Base-by-base conservation (phyloP, 2,797 vertebrate species). In the Bufotes viridis region DNA sequence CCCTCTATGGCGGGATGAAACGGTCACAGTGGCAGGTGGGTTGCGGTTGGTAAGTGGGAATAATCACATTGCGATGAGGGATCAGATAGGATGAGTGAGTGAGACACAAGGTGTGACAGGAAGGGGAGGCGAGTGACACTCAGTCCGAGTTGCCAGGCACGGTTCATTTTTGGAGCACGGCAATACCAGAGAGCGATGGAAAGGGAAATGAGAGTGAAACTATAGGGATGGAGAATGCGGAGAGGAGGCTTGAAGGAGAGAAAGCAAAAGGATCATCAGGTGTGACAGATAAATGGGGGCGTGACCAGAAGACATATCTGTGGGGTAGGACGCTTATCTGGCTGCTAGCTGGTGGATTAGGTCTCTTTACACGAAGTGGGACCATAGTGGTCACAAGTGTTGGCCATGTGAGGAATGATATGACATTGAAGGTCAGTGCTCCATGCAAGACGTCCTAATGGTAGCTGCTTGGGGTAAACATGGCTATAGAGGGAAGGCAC, bases 141-240 rank as follows among this genome's bases (percentile, higher is more conserved):
- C 34, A 53, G 83, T 63, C 88, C 88, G 81, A 89, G 88, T 89
- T 89, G 88, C 88, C 88, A 89, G 88, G 88, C 88, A 86, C 15
- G 12, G 61, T 29, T 70, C 14, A 70, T 78, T 70, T 69, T 69
- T 79, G 14, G 61, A 72, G 24, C 42, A 82, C 58, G 51, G 26
- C 61, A 78, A 49, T 78, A 78, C 26, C 63, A 26, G 29, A 53
- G 55, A 85, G 76, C 75, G 75, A 75, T 83, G 69, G 55, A 20
- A 42, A 72, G 22, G 61, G 51, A 72, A n/a, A 85, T 63, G 18
- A 34, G 57, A 24, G 70, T 24, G 78, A 85, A 18, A 26, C 42
- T 24, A 80, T 24, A 67, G 24, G 34, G n/a, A 75, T 49, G 20
- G 26, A 60, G 87, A 78, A 51, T 26, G 49, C 26, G 57, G 67